A percentile compares a stretch with the other conserved stretches of the same genome.
Evolutionary conservation across 1,140 invertebrate genomes (phyloP).

Genomic region (Myzus persicae): DNA sequence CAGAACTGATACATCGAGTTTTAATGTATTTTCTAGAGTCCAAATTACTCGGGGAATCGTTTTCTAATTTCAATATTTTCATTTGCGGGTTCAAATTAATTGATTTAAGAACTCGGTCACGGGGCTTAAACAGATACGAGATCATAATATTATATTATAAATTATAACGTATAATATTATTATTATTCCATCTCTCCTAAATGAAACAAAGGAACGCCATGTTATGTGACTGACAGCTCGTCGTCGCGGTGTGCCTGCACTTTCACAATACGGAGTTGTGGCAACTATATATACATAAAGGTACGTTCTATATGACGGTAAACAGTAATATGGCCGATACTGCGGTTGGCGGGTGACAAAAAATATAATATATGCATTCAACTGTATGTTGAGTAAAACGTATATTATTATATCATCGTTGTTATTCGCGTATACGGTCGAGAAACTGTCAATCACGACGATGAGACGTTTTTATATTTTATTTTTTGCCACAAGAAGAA

Average conservation of each 20-base stretch:
- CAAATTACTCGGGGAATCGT: background rate
- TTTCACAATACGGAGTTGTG: background rate
- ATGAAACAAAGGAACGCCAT: background rate
- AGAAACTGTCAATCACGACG: background rate
- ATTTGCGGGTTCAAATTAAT: background rate
- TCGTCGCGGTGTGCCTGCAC: background rate
- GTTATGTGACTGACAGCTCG: slow-evolving; percentile 27
- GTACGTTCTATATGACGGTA: background rate
- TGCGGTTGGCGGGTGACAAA: background rate
- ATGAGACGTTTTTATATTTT: slow-evolving; percentile 8
- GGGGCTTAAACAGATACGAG: background rate
- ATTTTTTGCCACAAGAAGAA: background rate
- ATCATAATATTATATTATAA: background rate
- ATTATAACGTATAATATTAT: slow-evolving; percentile 10
- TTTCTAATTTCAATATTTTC: background rate
- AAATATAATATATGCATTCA: background rate
- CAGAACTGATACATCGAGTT: background rate
- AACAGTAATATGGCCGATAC: slow-evolving; percentile 3
- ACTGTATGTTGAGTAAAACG: slow-evolving; percentile 5
- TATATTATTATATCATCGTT: background rate
- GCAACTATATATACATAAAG: background rate
- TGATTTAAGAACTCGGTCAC: background rate
- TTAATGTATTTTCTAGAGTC: background rate
- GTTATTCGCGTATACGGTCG: background rate
- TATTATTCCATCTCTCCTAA: background rate